Evolutionary conservation across 2,113 vertebrate species (phyloP).

Genomic region (Trochalopteron elliotii): DNA sequence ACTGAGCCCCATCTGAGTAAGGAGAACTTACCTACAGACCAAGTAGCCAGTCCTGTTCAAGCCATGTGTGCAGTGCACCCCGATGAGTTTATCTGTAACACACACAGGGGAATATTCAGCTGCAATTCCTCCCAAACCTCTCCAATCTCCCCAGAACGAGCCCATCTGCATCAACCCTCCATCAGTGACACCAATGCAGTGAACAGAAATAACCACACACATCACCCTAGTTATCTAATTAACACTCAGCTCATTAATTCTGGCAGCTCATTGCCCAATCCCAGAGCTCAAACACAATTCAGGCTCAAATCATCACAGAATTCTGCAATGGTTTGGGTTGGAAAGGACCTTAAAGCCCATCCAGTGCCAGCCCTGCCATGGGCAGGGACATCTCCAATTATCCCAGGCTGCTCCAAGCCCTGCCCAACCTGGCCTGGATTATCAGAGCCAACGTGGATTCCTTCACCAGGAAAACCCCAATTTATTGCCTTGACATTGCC

Average conservation of each 20-base stretch:
- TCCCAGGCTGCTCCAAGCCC: neutral
- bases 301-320: neutral
- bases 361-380: neutral
- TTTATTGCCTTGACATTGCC: fast-evolving
- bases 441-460: neutral
- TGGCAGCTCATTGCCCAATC: neutral
- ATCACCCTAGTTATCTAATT: fast-evolving
- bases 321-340: neutral
- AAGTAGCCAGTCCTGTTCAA: slow-evolving; percentile 93
- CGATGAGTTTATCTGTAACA: slow-evolving; percentile 87
- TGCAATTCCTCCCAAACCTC: fast-evolving
- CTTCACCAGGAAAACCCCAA: neutral
- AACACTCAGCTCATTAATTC: neutral
- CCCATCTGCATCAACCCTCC: neutral
- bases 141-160: neutral
- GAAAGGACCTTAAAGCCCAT: neutral
- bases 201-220: fast-evolving
- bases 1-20: too few relatives aligned
- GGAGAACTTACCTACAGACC: slow-evolving; percentile 84
- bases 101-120: neutral
- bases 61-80: slow-evolving; percentile 94
- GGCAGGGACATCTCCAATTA: neutral
- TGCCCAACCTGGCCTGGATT: neutral
- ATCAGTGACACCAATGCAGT: fast-evolving
- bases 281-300: too few relatives aligned